A percentile compares a stretch with the other conserved stretches of the same genome.
phyloP scores from a whole-genome alignment of 2,888 invertebrate genomes.

The Drosophila phalerata region DNA sequence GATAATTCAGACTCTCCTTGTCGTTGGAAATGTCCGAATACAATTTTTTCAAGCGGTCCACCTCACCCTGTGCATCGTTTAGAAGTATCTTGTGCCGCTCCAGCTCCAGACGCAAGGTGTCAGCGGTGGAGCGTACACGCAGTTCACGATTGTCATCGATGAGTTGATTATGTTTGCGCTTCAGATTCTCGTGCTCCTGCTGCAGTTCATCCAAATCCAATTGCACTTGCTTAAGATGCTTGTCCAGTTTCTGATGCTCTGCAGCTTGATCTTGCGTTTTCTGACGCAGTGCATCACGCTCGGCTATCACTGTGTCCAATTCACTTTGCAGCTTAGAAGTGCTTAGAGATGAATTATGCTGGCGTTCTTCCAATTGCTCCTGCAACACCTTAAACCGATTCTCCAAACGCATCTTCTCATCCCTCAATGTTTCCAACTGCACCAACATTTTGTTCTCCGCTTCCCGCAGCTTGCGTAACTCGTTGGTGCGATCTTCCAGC shows the following conservation, averaged over 20 bases:
- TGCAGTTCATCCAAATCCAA: constrained; percentile 85
- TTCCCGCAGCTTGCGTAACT: constrained; percentile 76
- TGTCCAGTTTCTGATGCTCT: constrained; percentile 86
- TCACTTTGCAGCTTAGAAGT: constrained; percentile 55
- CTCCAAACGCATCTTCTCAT: constrained; percentile 81
- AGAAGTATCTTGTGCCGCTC: constrained; percentile 87
- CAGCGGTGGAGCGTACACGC: constrained; percentile 55
- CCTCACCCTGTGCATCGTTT: constrained; percentile 87
- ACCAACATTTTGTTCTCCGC: constrained; percentile 84
- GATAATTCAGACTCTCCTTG: constrained; percentile 87
- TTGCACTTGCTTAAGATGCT: constrained; percentile 86
- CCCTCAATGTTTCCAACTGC: constrained; percentile 81
- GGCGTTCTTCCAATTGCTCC: constrained; percentile 82
- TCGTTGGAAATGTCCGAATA: constrained; percentile 88
- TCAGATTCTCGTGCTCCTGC: constrained; percentile 79
- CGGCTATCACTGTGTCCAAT: constrained; percentile 83
- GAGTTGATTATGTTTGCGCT: constrained; percentile 71
- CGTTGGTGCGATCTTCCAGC: constrained; percentile 74
- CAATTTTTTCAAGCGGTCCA: constrained; percentile 87
- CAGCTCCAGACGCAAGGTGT: constrained; percentile 84
- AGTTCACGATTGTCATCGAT: constrained; percentile 75
- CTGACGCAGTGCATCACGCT: constrained; percentile 81
- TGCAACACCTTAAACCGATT: constrained; percentile 79
- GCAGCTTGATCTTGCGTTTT: constrained; percentile 18
- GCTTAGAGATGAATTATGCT: constrained; percentile 44